A percentile compares a stretch with the other conserved stretches of the same genome.
Evolutionary conservation across 2,888 invertebrate genomes (phyloP).

Genomic region (Hemithea aestivaria): DNA sequence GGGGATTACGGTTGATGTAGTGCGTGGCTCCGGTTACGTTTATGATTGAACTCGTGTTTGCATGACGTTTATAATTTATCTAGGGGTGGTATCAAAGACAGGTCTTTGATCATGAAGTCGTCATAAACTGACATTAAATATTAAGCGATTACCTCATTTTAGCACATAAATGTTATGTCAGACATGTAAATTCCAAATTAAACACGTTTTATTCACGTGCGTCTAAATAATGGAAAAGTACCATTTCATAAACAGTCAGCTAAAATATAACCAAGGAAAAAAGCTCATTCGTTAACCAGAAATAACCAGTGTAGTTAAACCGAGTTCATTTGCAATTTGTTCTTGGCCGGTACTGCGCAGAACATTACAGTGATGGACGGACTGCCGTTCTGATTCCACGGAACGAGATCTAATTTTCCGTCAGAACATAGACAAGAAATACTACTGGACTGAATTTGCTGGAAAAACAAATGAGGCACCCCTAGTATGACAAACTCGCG

Average conservation of each 20-base stretch:
- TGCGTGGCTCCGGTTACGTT: constrained; percentile 20
- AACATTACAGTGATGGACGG: constrained; percentile 28
- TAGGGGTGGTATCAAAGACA: constrained; percentile 7
- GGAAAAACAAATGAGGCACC: too few species aligned
- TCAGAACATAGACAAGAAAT: too few species aligned
- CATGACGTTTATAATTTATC: constrained; percentile 26
- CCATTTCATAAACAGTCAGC: too few species aligned
- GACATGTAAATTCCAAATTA: not conserved
- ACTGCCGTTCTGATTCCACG: constrained; percentile 37
- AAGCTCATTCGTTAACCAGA: too few species aligned
- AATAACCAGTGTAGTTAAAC: constrained; percentile 18
- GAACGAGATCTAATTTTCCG: constrained; percentile 47
- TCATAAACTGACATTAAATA: constrained; percentile 20
- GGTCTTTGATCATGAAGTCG: constrained; percentile 25
- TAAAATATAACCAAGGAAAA: too few species aligned
- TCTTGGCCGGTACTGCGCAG: constrained; percentile 22
- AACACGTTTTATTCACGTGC: too few species aligned
- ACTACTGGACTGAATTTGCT: too few species aligned
- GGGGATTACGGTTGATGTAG: constrained; percentile 22
- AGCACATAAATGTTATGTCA: constrained; percentile 5
- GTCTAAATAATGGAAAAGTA: too few species aligned
- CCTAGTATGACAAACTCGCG: too few species aligned
- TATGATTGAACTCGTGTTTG: constrained; percentile 27
- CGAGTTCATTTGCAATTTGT: constrained; percentile 31
- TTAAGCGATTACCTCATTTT: constrained; percentile 14